Percentiles rank a stretch among this genome's conserved stretches.
These are phyloP conservation scores for Trilocha varians DNA, from an alignment of 2,888 invertebrate species.

Conservation along the genomic window DNA sequence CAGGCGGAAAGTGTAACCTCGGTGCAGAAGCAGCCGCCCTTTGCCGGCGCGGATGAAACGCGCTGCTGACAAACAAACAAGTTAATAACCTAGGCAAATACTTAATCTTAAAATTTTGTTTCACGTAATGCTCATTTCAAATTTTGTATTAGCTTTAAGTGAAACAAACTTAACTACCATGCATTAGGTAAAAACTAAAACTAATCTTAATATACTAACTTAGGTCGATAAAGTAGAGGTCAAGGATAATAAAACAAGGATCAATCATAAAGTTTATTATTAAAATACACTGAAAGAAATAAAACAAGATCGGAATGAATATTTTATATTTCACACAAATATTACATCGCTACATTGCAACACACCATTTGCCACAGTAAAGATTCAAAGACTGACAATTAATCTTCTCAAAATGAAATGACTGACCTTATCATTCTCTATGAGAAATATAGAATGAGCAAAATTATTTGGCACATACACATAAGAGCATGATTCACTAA, in stretches of 20 bases:
- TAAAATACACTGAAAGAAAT: conserved; percentile 13
- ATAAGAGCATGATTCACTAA: background rate
- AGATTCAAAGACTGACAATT: background rate
- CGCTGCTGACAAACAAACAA: conserved; percentile 34
- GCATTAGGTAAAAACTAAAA: background rate
- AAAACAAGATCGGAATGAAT: conserved; percentile 17
- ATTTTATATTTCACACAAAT: conserved; percentile 28
- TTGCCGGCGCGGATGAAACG: conserved; percentile 68
- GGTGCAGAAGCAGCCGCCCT: conserved; percentile 58
- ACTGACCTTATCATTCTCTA: conserved; percentile 13
- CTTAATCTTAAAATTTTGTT: background rate
- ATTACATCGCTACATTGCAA: conserved; percentile 14
- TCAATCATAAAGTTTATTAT: background rate
- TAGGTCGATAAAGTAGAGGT: background rate
- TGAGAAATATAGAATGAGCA: conserved; percentile 24
- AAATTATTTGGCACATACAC: conserved; percentile 25
- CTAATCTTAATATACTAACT: background rate
- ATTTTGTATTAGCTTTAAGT: background rate
- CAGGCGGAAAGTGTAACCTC: conserved; percentile 65
- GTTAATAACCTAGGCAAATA: conserved; percentile 16
- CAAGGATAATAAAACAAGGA: conserved; percentile 10
- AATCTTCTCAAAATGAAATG: background rate
- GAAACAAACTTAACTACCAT: background rate
- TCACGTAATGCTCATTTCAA: background rate
- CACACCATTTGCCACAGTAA: background rate